Evolutionary conservation across 1,140 invertebrate species (phyloP).

Genomic region (Asobara japonica): DNA sequence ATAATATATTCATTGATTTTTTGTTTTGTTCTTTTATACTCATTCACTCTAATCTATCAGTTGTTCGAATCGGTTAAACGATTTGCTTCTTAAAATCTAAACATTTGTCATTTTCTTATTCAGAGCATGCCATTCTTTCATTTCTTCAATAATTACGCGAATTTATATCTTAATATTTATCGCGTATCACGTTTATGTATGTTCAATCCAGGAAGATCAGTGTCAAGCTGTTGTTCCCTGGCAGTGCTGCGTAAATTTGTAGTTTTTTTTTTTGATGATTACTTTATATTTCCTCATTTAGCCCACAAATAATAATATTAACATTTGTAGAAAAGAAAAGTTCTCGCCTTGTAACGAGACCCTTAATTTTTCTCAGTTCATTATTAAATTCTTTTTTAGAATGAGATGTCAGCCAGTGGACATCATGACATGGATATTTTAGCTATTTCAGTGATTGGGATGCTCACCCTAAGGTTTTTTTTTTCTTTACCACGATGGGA

Average conservation of each 20-base stretch:
- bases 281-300: neutral
- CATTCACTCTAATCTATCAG: slow-evolving; percentile 11
- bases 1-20: slow-evolving; percentile 33
- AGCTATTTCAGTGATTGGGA: neutral
- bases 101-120: slow-evolving; percentile 5
- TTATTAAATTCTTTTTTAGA: neutral
- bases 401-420: neutral
- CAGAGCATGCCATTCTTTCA: neutral
- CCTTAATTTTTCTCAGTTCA: neutral
- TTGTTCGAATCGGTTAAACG: neutral
- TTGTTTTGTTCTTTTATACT: neutral
- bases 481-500: neutral
- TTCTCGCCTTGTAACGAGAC: neutral
- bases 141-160: neutral
- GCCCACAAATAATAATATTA: neutral
- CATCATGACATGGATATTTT: neutral
- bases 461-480: neutral
- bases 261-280: slow-evolving; percentile 14
- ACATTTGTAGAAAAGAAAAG: neutral
- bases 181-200: slow-evolving; percentile 14
- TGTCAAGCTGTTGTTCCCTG: slow-evolving; percentile 22
- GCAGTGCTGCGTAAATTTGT: slow-evolving; percentile 50
- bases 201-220: neutral
- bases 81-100: neutral
- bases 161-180: slow-evolving; percentile 13